Base-by-base conservation (phyloP, 2,888 invertebrate genomes). In the Limnephilus auricula region DNA sequence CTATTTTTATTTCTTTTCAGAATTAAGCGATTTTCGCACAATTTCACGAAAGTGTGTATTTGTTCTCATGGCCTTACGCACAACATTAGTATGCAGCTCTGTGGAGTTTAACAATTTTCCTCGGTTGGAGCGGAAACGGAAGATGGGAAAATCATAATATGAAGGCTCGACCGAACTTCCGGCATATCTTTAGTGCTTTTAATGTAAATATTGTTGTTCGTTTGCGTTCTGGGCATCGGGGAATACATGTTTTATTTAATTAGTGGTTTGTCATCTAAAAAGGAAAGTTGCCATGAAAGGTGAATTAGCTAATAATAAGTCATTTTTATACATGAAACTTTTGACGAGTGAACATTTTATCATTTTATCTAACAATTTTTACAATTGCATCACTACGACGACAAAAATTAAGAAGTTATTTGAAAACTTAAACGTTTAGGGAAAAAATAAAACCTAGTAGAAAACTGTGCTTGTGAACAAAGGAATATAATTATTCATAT, bases 101-200 rank as follows among this genome's bases (percentile, higher is more conserved):
- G n/a, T 37, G 18, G 45, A 30, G 50, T 31, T 65, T 45, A 86
- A 86, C 50, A 86, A 86, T 86, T 86, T 50, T 30, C 50, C 32
- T 50, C 86, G 86, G 50, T 50, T 25, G 32, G 25, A 30, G 30
- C 86, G 86, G 86, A 86, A 86, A 15, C 86, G 86, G 86, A 86
- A 86, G 50, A 50, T 13, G 86, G 50, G 45, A 34, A 86, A 65
- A 31, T 86, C 86, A 86, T 86, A 86, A 86, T 50, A 50, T 86
- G 86, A 65, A 13, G 50, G 50, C 86, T 45, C 65, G 50, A 50
- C 86, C 86, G 86, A 50, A 50, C 31, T 32, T 86, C 86, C 86
- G 30, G 50, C 25, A 30, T 50, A 86, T 86, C 86, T 50, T 30
- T 86, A 45, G 86, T 65, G 50, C 3, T 65, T 18, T 25, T 65